phyloP scores from a whole-genome alignment of 2,797 vertebrate species.

The Lagodon rhomboides region DNA sequence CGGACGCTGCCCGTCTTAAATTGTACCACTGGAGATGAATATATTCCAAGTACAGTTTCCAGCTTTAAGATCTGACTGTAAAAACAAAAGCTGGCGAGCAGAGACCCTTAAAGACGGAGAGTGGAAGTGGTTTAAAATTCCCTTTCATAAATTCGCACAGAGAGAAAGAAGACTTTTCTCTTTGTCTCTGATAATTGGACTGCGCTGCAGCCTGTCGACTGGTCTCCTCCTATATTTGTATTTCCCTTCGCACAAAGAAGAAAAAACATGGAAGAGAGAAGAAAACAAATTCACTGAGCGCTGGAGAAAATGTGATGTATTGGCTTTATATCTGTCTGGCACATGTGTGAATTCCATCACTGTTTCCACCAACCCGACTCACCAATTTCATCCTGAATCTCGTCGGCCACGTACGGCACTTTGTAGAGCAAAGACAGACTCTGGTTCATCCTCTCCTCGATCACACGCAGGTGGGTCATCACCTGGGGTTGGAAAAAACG shows the following conservation, averaged over 20 bases:
- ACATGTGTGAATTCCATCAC: slow-evolving; percentile 29
- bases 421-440: slow-evolving; percentile 98
- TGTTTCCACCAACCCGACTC: slow-evolving; percentile 64
- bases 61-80: slow-evolving; percentile 29
- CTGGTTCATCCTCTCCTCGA: slow-evolving; percentile 98
- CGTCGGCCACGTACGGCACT: slow-evolving; percentile 95
- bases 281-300: neutral
- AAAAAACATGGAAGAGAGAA: neutral
- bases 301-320: slow-evolving; percentile 29
- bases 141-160: slow-evolving; percentile 1
- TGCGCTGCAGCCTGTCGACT: neutral
- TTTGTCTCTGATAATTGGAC: slow-evolving; percentile 35
- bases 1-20: slow-evolving; percentile 4
- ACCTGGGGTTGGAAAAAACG: slow-evolving; percentile 83
- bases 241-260: slow-evolving; percentile 23
- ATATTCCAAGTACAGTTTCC: neutral
- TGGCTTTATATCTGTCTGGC: slow-evolving; percentile 35
- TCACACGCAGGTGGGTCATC: slow-evolving; percentile 98
- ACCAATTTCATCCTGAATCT: slow-evolving; percentile 96
- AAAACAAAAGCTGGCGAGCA: slow-evolving; percentile 14
- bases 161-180: slow-evolving; percentile 11
- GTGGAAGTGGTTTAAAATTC: slow-evolving; percentile 1
- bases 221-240: slow-evolving; percentile 19
- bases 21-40: slow-evolving; percentile 21
- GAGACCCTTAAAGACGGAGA: slow-evolving; percentile 16